phyloP scores from a whole-genome alignment of 2,113 vertebrate genomes.

The Vimba vimba region DNA sequence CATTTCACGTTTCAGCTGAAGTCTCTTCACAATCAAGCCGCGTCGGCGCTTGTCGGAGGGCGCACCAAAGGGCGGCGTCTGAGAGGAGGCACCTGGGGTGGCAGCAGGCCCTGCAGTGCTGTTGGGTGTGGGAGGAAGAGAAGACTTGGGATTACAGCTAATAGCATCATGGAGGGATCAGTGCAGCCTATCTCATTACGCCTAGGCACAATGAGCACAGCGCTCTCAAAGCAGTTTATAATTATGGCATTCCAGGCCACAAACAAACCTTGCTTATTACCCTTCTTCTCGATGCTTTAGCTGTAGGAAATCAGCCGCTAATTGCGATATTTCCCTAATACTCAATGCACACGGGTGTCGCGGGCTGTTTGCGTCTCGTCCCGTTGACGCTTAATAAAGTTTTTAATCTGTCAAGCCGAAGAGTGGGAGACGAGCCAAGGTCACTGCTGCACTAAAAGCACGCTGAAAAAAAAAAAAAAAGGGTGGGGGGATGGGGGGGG shows the following conservation, averaged over 20 bases:
- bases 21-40: conserved; percentile 51
- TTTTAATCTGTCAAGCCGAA: conserved; percentile 68
- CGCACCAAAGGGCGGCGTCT: conserved; percentile 59
- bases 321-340: conserved; percentile 73
- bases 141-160: conserved; percentile 67
- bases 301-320: conserved; percentile 63
- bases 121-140: conserved; percentile 67
- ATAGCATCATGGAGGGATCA: conserved; percentile 74
- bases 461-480: conserved; percentile 21
- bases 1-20: conserved; percentile 39
- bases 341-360: conserved; percentile 59
- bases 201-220: conserved; percentile 65
- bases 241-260: conserved; percentile 70
- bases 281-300: conserved; percentile 59
- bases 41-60: neutral
- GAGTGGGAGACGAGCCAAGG: conserved; percentile 66
- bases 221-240: conserved; percentile 72
- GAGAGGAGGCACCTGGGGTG: conserved; percentile 73
- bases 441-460: conserved; percentile 62
- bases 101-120: conserved; percentile 65
- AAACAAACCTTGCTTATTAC: conserved; percentile 74
- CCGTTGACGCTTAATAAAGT: conserved; percentile 70
- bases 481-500: neutral
- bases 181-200: conserved; percentile 72
- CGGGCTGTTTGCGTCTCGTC: conserved; percentile 63